Conservation (phyloP, 1,140 invertebrate genomes). For the Aphis gossypii region DNA sequence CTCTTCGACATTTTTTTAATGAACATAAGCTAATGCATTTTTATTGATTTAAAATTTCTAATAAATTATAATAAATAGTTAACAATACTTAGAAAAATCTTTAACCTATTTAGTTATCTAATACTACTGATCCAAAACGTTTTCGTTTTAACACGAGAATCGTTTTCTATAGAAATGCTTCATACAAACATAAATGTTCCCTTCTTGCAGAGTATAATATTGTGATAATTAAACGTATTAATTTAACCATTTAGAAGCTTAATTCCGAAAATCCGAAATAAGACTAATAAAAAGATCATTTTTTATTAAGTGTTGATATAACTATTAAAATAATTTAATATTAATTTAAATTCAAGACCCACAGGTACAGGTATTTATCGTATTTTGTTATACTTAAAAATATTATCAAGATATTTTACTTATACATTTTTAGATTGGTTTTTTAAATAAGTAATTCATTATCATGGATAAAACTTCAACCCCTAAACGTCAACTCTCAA, state of each 20-base stretch:
- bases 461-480: background rate
- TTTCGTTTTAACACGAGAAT: conserved; percentile 77
- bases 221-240: conserved; percentile 71
- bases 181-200: conserved; percentile 69
- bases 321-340: background rate
- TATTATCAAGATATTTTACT: background rate
- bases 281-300: conserved; percentile 65
- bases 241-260: conserved; percentile 71
- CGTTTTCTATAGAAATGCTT: conserved; percentile 70
- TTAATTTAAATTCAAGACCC: background rate
- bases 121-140: conserved; percentile 74
- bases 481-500: background rate
- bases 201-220: conserved; percentile 69
- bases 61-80: too few species aligned
- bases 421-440: background rate
- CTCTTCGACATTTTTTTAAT: background rate
- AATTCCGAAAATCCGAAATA: conserved; percentile 81
- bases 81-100: background rate
- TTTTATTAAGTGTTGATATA: background rate
- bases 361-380: background rate
- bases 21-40: background rate
- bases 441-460: background rate
- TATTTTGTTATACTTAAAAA: background rate
- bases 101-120: conserved; percentile 66
- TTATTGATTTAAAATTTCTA: too few species aligned